Evolutionary conservation across 2,113 vertebrate genomes (phyloP).

Genomic region (Equus przewalskii): DNA sequence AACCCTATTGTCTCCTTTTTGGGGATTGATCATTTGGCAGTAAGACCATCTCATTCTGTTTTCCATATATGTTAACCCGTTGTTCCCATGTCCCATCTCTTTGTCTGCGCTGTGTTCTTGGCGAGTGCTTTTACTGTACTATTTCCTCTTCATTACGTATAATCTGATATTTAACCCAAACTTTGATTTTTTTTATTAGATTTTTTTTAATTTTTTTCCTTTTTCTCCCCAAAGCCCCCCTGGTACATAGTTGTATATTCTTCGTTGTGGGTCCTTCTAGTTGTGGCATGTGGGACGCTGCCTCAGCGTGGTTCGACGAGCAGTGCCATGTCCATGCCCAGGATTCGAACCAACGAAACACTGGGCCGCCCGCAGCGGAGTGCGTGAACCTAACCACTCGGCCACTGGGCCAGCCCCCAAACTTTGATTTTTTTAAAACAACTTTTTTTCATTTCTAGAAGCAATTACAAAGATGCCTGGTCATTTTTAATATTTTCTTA

Average conservation of each 20-base stretch:
- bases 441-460: not conserved
- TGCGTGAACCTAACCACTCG: too few relatives aligned
- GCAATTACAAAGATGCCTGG: not conserved
- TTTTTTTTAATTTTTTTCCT: too few relatives aligned
- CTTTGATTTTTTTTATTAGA: not conserved
- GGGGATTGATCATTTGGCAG: not conserved
- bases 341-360: too few relatives aligned
- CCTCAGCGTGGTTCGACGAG: too few relatives aligned
- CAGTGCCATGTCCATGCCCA: too few relatives aligned
- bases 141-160: not conserved
- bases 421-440: not conserved
- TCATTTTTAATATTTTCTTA: not conserved
- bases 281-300: too few relatives aligned
- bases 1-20: not conserved
- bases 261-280: too few relatives aligned
- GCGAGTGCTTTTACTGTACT: not conserved
- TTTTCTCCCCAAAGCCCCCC: too few relatives aligned
- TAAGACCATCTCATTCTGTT: not conserved
- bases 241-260: too few relatives aligned
- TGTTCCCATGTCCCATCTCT: not conserved
- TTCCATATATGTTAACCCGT: not conserved
- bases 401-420: not conserved
- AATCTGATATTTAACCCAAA: slow-evolving; percentile 1
- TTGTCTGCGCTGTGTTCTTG: not conserved
- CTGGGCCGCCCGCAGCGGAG: too few relatives aligned